Evolutionary conservation across 2,888 invertebrate species (phyloP), one percentile per base, ranked within the genome.

Genomic region (Parthenolecanium corni): DNA sequence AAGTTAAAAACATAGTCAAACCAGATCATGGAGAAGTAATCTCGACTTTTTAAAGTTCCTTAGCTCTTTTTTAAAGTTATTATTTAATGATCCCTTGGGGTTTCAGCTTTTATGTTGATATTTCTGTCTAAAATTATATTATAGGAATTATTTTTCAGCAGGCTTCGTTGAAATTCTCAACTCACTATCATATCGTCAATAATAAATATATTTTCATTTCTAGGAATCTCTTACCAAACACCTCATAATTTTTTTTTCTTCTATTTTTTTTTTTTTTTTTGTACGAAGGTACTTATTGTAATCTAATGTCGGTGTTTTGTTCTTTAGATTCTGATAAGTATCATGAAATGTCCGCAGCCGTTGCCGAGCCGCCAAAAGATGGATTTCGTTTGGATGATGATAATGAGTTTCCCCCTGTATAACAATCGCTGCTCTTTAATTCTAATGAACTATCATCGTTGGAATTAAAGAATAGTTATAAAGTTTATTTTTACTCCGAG

Each of bases 321-420:
- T 23, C 62, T 57, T 11, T 72, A 86, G 86, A 86, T 70, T 84
- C 85, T 69, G 85, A 84, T 73, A 85, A 85, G 74, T 79, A 80
- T 71, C 77, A 80, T 69, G 86, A 85, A 76, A 83, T 86, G 79
- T 80, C 81, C 70, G 81, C 82, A 65, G 86, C 86, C 53, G 79
- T 82, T 67, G 83, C 84, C 73, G 78, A 81, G 53, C 80, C 85
- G 61, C 80, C 84, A 65, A 81, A 81, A 71, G 82, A 80, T 64
- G 76, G 79, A 68, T 83, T 85, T 75, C 84, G 85, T 73, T 80
- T 89, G 74, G 84, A 85, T 72, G 88, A 89, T 76, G 87, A 85
- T 68, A 76, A 79, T 68, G 89, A 89, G 77, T 89, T 89, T 76
- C 89, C 89, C 69, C 89, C 89, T 67, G 83, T 89, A 53, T 62